These are phyloP conservation scores for Lomographa bimaculata DNA, from an alignment of 2,888 invertebrate species.

Conservation along the genomic window DNA sequence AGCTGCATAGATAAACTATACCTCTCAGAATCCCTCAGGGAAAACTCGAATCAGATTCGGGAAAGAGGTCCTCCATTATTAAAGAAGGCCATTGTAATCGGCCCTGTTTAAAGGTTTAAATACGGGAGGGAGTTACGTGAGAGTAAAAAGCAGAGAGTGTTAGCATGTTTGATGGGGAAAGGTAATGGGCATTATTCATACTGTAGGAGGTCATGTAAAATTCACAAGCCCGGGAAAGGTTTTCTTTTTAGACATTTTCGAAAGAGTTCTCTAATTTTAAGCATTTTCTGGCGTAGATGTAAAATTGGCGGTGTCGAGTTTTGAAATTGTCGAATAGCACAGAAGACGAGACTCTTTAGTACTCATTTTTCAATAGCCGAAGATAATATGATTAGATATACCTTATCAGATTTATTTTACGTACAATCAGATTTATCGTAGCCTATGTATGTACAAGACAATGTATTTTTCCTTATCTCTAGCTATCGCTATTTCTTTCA, in stretches of 20 bases:
- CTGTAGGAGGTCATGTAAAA: slow-evolving; percentile 4
- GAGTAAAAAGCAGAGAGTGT: slow-evolving; percentile 25
- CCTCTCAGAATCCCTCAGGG: slow-evolving; percentile 10
- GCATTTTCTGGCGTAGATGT: too few species aligned
- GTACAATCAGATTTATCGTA: too few species aligned
- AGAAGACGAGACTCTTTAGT: too few species aligned
- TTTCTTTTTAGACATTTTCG: background rate
- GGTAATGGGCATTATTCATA: slow-evolving; percentile 19
- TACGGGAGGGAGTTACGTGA: slow-evolving; percentile 30
- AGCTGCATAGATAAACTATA: slow-evolving; percentile 10
- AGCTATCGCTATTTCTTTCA: too few species aligned
- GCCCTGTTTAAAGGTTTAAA: slow-evolving; percentile 38
- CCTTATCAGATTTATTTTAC: too few species aligned
- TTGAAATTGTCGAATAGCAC: too few species aligned
- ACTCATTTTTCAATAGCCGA: too few species aligned
- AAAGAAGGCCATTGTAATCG: slow-evolving; percentile 40
- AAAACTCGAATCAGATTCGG: slow-evolving; percentile 37
- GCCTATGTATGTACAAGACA: too few species aligned
- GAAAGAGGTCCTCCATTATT: slow-evolving; percentile 42
- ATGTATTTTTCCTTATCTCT: too few species aligned
- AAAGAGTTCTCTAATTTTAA: too few species aligned
- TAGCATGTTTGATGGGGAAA: slow-evolving; percentile 23
- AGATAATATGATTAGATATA: too few species aligned
- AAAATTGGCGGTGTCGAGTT: background rate
- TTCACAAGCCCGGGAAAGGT: slow-evolving; percentile 1